Base-by-base conservation (phyloP, 1,140 invertebrate species). In the Drosophila tristis region DNA sequence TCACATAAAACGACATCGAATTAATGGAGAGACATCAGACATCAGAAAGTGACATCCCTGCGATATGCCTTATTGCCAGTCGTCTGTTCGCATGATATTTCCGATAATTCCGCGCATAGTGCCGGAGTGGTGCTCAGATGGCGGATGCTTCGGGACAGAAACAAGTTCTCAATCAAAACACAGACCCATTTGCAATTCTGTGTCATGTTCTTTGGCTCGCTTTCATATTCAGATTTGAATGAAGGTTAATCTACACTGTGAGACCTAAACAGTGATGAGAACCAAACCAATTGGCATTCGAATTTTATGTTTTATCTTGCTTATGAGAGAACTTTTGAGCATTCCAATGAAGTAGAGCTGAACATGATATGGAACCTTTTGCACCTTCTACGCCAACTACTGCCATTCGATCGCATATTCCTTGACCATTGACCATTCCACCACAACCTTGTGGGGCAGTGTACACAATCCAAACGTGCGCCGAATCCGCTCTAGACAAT, bases 141-240 rank as follows among this genome's bases (percentile, higher is more conserved):
- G 7, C n/a, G 16, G 13, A 45, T 39, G 42, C 71, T 59, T 44
- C 56, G 54, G 39, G 57, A 20, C 26, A 48, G 49, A 86, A 87
- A 89, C 82, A 35, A 87, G 82, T 87, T 87, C 67, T 89, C 75
- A 76, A 87, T 82, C 75, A 70, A 81, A 87, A 59, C 47, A 54
- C 23, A 59, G 63, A 71, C 49, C 75, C 58, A 65, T 76, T 77
- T 70, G 66, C 80, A 51, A 74, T 72, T 80, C 66, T 66, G 64
- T 82, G 77, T 57, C 82, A 87, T 65, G 54, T 70, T 80, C 67
- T 62, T 60, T 55, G 70, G 25, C 25, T 35, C 63, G 59, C 42
- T 77, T 51, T 66, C 74, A 67, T 60, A 72, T 62, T 75, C 58
- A 60, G 44, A 70, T 50, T 71, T 47, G 57, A 55, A 54, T 77